Base-by-base conservation (phyloP, 2,113 vertebrate genomes). In the Neopipo cinnamomea region DNA sequence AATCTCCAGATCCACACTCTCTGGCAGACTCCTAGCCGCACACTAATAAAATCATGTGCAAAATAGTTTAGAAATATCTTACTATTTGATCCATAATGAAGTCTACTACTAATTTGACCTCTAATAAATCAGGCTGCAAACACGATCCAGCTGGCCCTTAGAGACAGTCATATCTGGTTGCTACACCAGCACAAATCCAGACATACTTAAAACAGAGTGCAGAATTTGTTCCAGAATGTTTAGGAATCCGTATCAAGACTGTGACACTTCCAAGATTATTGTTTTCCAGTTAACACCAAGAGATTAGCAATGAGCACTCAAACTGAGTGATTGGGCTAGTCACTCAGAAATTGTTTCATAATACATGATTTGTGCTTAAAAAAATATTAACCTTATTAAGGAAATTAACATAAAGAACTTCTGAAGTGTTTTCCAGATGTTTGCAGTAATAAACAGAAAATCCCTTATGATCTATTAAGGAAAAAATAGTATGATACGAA, bases 401-500 rank as follows among this genome's bases (percentile, higher is more conserved):
- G 8, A 75, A 85, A 76, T 90, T 76, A 96, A 33, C 41, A 71
- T 47, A 79, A 44, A 85, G 14, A 63, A 59, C 35, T 47, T 82
- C 61, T 61, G 35, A 85, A 75, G 25, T 39, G 12, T 52, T 79
- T 92, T 86, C 62, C 53, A 62, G 71, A 61, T 70, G 86, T 66
- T 79, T 88, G 9, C 21, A 22, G 30, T 76, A 80, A 91, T 83
- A 79, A 90, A 72, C 35, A 90, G 47, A 85, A 92, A 83, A 72
- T 61, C n/a, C 14, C 42, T 79, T 75, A 24, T 8, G 14, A 17
- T 42, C 33, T 59, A 46, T 63, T 65, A 68, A 27, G 28, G 44
- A 10, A 5, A 41, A 68, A 23, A 13, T 2, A 0, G 7, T 20
- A 68, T 13, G 1, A 74, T 61, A 63, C 0, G 1, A 68, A 61